These are phyloP conservation scores for Saiga tatarica DNA, from an alignment of 2,113 vertebrate species.

Conservation along the genomic window DNA sequence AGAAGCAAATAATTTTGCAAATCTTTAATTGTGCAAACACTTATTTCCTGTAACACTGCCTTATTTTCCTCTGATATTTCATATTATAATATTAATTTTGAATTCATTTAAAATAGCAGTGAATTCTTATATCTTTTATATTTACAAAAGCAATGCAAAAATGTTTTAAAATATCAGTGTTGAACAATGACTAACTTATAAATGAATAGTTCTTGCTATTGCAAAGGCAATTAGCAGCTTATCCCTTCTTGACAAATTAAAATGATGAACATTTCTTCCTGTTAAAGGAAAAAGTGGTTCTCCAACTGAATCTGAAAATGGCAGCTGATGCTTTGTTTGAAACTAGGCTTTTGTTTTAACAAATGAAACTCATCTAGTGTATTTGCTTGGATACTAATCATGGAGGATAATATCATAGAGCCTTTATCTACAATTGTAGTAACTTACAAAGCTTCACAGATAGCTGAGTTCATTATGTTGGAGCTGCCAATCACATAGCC, in stretches of 20 bases:
- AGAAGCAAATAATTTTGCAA: background rate
- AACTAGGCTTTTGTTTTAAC: slow-evolving; percentile 53
- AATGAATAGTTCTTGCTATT: background rate
- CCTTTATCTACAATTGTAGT: background rate
- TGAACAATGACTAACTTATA: background rate
- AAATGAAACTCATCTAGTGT: slow-evolving; percentile 23
- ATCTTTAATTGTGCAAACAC: background rate
- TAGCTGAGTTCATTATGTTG: slow-evolving; percentile 48
- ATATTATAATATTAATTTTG: background rate
- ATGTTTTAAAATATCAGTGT: background rate
- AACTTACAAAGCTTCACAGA: slow-evolving; percentile 46
- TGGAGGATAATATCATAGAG: slow-evolving; percentile 24
- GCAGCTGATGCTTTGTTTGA: slow-evolving; percentile 20
- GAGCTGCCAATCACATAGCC: slow-evolving; percentile 37
- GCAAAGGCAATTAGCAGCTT: slow-evolving; percentile 33
- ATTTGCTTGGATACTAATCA: slow-evolving; percentile 40
- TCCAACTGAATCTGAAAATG: slow-evolving; percentile 36
- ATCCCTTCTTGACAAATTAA: slow-evolving; percentile 32
- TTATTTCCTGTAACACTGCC: background rate
- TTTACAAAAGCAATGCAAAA: slow-evolving; percentile 33
- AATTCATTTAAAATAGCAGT: slow-evolving; percentile 17
- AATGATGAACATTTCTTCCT: slow-evolving; percentile 4
- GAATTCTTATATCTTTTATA: background rate
- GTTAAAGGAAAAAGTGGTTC: slow-evolving; percentile 29
- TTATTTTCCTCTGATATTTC: background rate